A percentile compares a stretch with the other conserved stretches of the same genome.
phyloP scores from a whole-genome alignment of 2,113 vertebrate species.

The Murina feae region DNA sequence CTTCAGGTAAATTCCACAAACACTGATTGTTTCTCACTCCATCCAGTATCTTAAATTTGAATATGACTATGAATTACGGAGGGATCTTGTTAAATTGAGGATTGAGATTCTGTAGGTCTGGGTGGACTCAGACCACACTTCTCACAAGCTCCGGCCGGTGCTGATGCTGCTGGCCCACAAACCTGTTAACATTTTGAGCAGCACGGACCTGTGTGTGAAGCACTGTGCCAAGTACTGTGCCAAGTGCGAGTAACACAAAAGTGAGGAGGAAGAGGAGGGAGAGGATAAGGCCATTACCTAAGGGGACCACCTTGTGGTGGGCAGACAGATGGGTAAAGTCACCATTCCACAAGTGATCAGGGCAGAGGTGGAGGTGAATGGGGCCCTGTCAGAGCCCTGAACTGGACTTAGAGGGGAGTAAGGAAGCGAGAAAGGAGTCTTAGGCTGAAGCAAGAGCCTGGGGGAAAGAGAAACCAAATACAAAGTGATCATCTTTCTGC shows the following conservation, averaged over 20 bases:
- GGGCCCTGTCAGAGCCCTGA: not conserved
- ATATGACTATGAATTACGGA: not conserved
- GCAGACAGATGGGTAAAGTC: not conserved
- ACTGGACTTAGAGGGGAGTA: not conserved
- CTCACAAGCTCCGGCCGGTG: not conserved
- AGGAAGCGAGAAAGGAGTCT: not conserved
- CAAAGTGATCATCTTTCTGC: not conserved
- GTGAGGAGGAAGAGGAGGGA: not conserved
- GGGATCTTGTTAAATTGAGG: not conserved
- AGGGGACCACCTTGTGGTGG: not conserved
- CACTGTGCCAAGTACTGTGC: rapidly evolving
- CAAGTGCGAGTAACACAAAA: not conserved
- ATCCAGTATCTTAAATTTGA: not conserved
- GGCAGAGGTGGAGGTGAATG: not conserved
- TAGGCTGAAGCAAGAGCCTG: not conserved
- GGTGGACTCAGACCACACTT: not conserved
- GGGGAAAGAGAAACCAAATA: not conserved
- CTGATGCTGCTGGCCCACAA: not conserved
- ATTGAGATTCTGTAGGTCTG: not conserved
- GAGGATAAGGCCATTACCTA: not conserved
- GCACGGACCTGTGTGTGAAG: not conserved
- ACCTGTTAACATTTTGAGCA: not conserved
- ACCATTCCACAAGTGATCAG: not conserved
- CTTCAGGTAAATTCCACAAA: not conserved
- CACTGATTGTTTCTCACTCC: not conserved